phyloP scores from a whole-genome alignment of 2,113 vertebrate genomes.

The Ariopsis seemanni region DNA sequence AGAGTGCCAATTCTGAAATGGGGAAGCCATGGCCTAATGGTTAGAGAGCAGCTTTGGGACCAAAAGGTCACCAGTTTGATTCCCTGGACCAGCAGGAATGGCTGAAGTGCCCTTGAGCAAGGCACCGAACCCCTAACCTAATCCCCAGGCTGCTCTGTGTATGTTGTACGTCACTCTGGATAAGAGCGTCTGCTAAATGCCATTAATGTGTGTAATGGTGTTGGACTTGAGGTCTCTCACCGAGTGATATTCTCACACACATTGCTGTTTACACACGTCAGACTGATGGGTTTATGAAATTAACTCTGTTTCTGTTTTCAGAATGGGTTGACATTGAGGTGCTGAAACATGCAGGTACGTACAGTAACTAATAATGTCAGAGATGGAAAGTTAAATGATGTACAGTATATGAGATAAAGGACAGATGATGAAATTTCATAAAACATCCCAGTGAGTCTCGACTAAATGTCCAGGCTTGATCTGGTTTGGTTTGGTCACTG shows the following conservation, averaged over 20 bases:
- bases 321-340: not conserved
- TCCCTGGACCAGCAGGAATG: too few species aligned
- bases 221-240: too few species aligned
- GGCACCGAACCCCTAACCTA: too few species aligned
- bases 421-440: not conserved
- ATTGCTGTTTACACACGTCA: not conserved
- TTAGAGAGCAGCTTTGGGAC: too few species aligned
- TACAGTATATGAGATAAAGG: not conserved
- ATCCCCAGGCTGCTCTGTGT: too few species aligned
- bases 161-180: too few species aligned
- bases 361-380: not conserved
- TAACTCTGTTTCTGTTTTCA: not conserved
- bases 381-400: not conserved
- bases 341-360: slow-evolving; percentile 5
- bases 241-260: too few species aligned
- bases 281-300: not conserved
- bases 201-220: too few species aligned
- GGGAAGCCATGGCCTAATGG: too few species aligned
- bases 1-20: not conserved
- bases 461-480: not conserved
- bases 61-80: too few species aligned
- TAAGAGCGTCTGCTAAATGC: too few species aligned
- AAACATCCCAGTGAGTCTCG: not conserved
- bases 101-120: too few species aligned
- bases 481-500: not conserved